Evolutionary conservation across 1,140 invertebrate genomes (phyloP), one percentile per base, ranked within the genome.

Genomic region (Mactra quadrangularis): DNA sequence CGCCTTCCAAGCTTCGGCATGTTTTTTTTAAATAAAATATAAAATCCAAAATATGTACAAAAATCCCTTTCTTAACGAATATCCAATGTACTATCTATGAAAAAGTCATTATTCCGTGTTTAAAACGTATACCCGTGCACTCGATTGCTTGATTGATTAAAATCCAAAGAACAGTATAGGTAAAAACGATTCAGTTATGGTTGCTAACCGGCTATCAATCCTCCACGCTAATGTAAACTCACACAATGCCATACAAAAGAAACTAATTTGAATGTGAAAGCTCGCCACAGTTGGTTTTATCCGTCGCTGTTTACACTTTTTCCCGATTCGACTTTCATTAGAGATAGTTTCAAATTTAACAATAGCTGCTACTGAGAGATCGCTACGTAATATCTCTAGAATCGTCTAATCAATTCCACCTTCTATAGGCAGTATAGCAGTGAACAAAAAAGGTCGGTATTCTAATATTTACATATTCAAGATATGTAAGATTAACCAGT

Each of bases 251-350:
- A 33, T 45, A 76, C 59, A 76, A 76, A 76, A 76, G 74, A 60
- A 76, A 41, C 57, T 76, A 57, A 76, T 76, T 76, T 76, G 38
- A 76, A 76, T 76, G 55, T 76, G 74, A 76, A 76, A 76, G 74
- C 74, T 25, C 74, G 57, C 57, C 45, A 62, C 57, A 11, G 41
- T 31, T 35, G 45, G 41, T 29, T 62, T 76, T 76, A 76, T 76
- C 74, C 57, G 74, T 76, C 47, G 41, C 74, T 76, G 74, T 76
- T 76, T 76, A 76, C 74, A 62, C 31, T 76, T 38, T 31, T 60
- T 19, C 41, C 45, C 45, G 55, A 60, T 76, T 55, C 74, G 59
- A 64, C 55, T 76, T 76, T 76, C 74, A 76, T 45, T 38, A 57
- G 55, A 60, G 74, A 76, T 60, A 60, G 74, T 45, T 76, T 76